Evolutionary conservation across 2,113 vertebrate genomes (phyloP).

Genomic region (Atlantisia rogersi): DNA sequence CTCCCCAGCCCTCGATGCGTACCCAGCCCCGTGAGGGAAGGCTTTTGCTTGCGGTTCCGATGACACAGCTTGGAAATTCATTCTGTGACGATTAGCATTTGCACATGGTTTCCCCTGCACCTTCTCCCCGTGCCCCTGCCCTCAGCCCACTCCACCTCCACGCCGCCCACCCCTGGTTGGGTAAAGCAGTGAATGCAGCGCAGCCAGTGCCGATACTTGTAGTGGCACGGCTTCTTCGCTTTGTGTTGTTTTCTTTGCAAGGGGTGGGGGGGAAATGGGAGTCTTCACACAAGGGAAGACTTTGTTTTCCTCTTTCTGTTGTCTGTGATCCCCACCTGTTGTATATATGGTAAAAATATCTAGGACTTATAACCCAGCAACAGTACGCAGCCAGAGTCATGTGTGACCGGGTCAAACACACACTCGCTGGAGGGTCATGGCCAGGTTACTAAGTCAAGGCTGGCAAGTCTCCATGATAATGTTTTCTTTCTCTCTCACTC

Average conservation of each 20-base stretch:
- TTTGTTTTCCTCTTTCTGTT: constrained; percentile 46
- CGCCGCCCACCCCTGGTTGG: fast-evolving
- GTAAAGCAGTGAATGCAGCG: not conserved
- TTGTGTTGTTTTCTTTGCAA: not conserved
- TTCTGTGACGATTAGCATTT: not conserved
- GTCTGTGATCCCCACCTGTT: constrained; percentile 76
- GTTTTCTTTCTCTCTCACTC: constrained; percentile 66
- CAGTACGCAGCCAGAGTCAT: constrained; percentile 66
- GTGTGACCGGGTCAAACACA: constrained; percentile 76
- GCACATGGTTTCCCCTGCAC: not conserved
- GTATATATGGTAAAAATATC: constrained; percentile 72
- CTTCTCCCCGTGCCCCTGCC: not conserved
- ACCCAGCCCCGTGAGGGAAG: not conserved
- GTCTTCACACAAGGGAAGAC: constrained; percentile 23
- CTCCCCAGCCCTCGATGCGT: not conserved
- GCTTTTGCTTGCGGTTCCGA: not conserved
- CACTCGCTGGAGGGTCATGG: constrained; percentile 78
- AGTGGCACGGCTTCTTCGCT: not conserved
- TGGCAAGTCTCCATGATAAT: constrained; percentile 62
- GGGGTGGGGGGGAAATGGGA: constrained; percentile 20
- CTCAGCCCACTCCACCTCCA: not conserved
- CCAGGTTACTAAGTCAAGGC: constrained; percentile 81
- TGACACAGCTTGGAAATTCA: not conserved
- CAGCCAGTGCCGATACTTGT: not conserved
- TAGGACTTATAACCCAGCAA: constrained; percentile 69